Evolutionary conservation across 2,113 vertebrate species (phyloP), one percentile per base, ranked within the genome.

Genomic region (Guaruba guarouba): DNA sequence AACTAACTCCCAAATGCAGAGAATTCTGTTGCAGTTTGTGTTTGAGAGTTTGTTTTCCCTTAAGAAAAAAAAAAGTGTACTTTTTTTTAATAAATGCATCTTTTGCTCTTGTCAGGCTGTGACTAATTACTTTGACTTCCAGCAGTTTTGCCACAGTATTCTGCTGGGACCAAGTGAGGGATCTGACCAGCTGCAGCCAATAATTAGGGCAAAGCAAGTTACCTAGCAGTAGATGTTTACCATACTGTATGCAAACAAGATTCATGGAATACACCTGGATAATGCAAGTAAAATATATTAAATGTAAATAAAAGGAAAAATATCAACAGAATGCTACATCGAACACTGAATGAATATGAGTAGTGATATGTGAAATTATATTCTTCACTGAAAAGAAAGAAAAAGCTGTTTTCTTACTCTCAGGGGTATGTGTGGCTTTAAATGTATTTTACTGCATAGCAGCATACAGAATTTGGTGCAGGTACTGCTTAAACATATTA

Each of bases 91-190:
- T 52, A 84, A 95, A 85, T 88, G 27, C n/a, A 62, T 81, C 67
- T 95, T 92, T 62, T 78, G 11, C 64, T 78, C 17, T 80, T 95
- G 43, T 90, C n/a, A 37, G 46, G 39, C 81, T 76, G 35, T 86
- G 76, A 86, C 84, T 97, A 90, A 94, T 97, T 94, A 62, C 62
- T 92, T 4, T 82, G 82, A 90, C 82, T 96, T 90, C 39, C 64
- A 82, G 69, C 48, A 88, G 57, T 95, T 95, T 81, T 81, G 27
- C 44, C 64, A 63, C 37, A 52, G 13, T 86, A 24, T 86, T 90
- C 88, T 96, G 22, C 84, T 75, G 92, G 73, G 90, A 94, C 68
- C 54, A 29, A n/a, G 29, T 51, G 57, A 91, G 67, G 75, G 51
- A 31, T 74, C 11, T 67, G 91, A 82, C 79, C 68, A 91, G 44